These are phyloP conservation scores for Allolobophora icterica DNA, from an alignment of 2,888 invertebrate species.

Conservation along the genomic window DNA sequence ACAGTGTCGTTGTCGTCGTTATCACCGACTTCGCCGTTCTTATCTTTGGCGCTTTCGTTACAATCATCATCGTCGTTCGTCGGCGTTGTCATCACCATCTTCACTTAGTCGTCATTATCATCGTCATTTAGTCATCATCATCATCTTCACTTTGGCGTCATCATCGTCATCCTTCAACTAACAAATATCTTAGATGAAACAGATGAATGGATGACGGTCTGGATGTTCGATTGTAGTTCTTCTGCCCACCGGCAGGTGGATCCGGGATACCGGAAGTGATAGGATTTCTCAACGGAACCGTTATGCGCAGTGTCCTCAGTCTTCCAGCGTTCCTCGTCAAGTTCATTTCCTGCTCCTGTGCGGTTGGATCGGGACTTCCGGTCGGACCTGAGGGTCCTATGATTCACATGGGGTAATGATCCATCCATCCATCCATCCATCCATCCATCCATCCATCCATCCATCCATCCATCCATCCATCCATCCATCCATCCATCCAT, in stretches of 20 bases:
- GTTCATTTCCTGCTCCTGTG: conserved; percentile 55
- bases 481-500: neutral
- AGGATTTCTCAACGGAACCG: conserved; percentile 50
- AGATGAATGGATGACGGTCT: neutral
- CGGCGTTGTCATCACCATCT: too few species aligned
- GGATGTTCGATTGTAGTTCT: conserved; percentile 43
- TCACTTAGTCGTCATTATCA: too few species aligned
- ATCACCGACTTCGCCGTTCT: neutral
- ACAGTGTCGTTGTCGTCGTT: neutral
- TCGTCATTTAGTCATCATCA: too few species aligned
- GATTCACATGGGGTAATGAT: conserved; percentile 65
- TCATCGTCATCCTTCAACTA: too few species aligned
- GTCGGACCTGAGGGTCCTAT: conserved; percentile 67
- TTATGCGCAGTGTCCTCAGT: conserved; percentile 50
- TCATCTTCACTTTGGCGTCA: too few species aligned
- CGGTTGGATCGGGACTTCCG: conserved; percentile 66
- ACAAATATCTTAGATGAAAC: too few species aligned
- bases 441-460: neutral
- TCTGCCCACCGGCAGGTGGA: conserved; percentile 48
- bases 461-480: neutral
- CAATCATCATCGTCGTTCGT: neutral
- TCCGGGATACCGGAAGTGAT: conserved; percentile 50
- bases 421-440: neutral
- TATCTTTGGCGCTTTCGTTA: neutral
- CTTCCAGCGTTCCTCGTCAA: conserved; percentile 48